Conservation (phyloP, 2,797 vertebrate genomes). For the Macrochelys suwanniensis region DNA sequence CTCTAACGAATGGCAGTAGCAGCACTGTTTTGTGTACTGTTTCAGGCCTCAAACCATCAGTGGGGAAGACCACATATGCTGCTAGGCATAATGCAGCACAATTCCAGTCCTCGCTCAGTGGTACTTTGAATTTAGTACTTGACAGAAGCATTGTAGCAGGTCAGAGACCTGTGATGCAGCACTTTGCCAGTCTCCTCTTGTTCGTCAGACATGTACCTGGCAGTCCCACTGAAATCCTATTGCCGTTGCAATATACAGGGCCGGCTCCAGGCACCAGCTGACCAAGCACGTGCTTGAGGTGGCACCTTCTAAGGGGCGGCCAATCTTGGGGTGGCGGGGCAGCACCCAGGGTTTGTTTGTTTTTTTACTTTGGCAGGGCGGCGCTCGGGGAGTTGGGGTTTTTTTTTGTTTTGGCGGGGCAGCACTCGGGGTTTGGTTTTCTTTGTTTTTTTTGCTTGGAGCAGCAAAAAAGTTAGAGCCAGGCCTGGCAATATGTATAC, state of each 20-base stretch:
- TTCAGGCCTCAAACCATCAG: background rate
- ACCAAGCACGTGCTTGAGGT: no score
- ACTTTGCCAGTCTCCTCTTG: background rate
- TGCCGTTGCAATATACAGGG: background rate
- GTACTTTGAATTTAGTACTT: background rate
- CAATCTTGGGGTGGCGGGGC: no score
- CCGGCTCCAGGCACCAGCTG: no score
- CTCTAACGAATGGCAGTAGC: no score
- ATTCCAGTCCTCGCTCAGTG: background rate
- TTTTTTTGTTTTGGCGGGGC: no score
- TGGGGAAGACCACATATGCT: background rate
- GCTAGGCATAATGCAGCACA: background rate
- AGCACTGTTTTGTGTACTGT: background rate
- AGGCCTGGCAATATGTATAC: accelerated
- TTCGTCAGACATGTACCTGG: background rate
- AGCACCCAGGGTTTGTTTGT: no score
- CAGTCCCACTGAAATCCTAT: background rate
- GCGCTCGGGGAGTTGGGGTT: no score
- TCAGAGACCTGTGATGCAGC: background rate
- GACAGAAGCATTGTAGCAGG: accelerated
- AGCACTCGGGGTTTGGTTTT: no score
- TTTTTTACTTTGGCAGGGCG: no score
- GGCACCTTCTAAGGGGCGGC: no score
- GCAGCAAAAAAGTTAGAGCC: no score
- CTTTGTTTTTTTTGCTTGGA: no score